phyloP scores from a whole-genome alignment of 2,888 invertebrate genomes.

The Leptopilina drosophilae region DNA sequence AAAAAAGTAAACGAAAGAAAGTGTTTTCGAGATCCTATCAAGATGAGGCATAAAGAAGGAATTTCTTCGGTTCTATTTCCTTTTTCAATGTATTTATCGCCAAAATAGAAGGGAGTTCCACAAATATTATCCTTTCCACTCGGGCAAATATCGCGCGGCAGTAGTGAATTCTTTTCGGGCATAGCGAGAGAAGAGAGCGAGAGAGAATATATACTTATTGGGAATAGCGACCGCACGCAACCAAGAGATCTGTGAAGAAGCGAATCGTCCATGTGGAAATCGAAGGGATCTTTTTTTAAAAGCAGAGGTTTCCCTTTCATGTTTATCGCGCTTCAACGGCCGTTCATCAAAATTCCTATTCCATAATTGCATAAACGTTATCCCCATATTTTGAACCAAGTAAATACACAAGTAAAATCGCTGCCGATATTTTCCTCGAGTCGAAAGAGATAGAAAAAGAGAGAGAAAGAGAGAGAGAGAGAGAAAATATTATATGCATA shows the following conservation, averaged over 20 bases:
- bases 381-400: constrained; percentile 48
- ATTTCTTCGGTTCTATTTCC: constrained; percentile 54
- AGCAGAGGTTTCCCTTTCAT: constrained; percentile 60
- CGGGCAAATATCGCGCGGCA: constrained; percentile 51
- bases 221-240: constrained; percentile 8
- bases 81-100: constrained; percentile 37
- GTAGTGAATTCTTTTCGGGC: constrained; percentile 55
- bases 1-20: constrained; percentile 25
- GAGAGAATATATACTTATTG: background rate
- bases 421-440: constrained; percentile 8
- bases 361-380: constrained; percentile 64
- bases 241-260: background rate
- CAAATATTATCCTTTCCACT: constrained; percentile 64
- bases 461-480: no score
- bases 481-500: background rate
- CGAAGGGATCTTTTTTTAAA: constrained; percentile 45
- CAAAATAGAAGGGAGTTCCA: constrained; percentile 42
- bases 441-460: no score
- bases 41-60: constrained; percentile 49
- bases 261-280: constrained; percentile 46
- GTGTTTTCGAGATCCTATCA: constrained; percentile 27
- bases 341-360: constrained; percentile 60
- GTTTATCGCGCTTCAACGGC: constrained; percentile 61
- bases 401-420: constrained; percentile 48
- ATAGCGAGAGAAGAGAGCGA: background rate